Percentiles rank a stretch among this genome's conserved stretches.
phyloP scores from a whole-genome alignment of 2,113 vertebrate species.

The Salvelinus sp. region DNA sequence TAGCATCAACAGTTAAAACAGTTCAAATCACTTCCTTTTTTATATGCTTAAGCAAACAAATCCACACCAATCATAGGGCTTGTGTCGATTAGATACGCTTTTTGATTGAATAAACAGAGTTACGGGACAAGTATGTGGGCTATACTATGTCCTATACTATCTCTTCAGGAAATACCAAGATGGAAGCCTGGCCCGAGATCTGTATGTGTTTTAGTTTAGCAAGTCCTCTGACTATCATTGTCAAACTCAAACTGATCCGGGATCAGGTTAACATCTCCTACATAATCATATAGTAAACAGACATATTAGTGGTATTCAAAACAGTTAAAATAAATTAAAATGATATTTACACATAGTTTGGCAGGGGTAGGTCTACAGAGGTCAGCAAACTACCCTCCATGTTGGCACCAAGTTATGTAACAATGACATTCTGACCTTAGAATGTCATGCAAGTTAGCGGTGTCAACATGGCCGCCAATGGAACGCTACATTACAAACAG shows the following conservation, averaged over 20 bases:
- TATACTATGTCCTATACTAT: neutral
- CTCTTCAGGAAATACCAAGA: neutral
- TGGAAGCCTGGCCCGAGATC: neutral
- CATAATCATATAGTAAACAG: slow-evolving; percentile 32
- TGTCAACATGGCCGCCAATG: neutral
- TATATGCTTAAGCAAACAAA: neutral
- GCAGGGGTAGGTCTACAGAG: neutral
- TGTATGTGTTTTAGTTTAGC: neutral
- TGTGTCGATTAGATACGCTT: neutral
- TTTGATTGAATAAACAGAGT: neutral
- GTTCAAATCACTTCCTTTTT: neutral
- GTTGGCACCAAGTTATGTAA: neutral
- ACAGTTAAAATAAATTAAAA: slow-evolving; percentile 37
- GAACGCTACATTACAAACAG: too few species aligned
- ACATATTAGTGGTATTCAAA: slow-evolving; percentile 25
- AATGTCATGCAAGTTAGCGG: neutral
- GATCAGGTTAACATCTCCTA: neutral
- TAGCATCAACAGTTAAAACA: neutral
- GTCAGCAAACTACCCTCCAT: neutral
- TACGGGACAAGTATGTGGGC: neutral
- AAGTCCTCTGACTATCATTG: neutral
- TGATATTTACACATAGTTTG: slow-evolving; percentile 38
- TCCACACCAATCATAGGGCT: neutral
- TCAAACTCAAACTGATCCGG: neutral
- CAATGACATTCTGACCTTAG: neutral